Conservation (phyloP, 2,113 vertebrate genomes). For the Mirza zaza region DNA sequence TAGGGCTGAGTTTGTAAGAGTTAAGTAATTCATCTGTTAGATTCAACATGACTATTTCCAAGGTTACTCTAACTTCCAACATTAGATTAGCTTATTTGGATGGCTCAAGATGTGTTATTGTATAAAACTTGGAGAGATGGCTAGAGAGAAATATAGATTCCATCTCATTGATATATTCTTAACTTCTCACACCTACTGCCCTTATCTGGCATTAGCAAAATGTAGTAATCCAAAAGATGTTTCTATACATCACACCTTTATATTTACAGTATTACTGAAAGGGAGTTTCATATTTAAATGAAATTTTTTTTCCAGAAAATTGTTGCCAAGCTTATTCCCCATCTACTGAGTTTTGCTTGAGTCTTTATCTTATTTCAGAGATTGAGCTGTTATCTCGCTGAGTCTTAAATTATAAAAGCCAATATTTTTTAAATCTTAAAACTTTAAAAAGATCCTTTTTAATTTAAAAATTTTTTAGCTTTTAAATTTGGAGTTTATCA, state of each 20-base stretch:
- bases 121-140: neutral
- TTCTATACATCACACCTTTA: neutral
- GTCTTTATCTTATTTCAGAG: slow-evolving; percentile 46
- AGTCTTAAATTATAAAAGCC: slow-evolving; percentile 39
- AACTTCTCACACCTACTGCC: neutral
- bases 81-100: slow-evolving; percentile 25
- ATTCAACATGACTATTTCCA: slow-evolving; percentile 38
- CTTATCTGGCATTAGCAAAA: slow-evolving; percentile 17
- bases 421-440: slow-evolving; percentile 41
- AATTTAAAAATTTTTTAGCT: neutral
- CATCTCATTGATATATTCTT: neutral
- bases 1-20: slow-evolving; percentile 25
- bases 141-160: neutral
- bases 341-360: slow-evolving; percentile 28
- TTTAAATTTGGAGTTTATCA: slow-evolving; percentile 63
- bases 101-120: neutral
- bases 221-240: neutral
- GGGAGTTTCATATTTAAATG: slow-evolving; percentile 23
- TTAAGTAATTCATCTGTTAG: neutral
- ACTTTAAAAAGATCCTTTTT: neutral
- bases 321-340: slow-evolving; percentile 18
- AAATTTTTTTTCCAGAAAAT: neutral
- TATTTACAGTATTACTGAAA: neutral
- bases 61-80: slow-evolving; percentile 46
- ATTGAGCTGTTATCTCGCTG: neutral